These are phyloP conservation scores for Gasteruption jaculator DNA, from an alignment of 2,888 invertebrate species.

Conservation along the genomic window DNA sequence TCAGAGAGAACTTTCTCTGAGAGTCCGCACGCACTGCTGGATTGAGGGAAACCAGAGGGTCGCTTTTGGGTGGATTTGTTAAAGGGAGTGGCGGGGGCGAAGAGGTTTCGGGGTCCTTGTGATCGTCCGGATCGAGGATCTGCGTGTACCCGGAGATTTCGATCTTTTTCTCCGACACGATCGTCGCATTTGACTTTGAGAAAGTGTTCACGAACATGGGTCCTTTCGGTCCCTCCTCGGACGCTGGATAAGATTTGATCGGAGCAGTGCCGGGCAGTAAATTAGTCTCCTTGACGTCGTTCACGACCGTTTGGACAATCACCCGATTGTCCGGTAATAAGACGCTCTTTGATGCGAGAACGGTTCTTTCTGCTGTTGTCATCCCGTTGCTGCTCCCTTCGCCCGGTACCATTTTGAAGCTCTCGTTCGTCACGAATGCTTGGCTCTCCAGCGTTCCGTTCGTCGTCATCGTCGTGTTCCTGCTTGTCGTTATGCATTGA, in stretches of 20 bases:
- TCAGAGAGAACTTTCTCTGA: constrained; percentile 42
- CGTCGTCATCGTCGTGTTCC: constrained; percentile 22
- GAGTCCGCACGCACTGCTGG: constrained; percentile 14
- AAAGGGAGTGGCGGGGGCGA: constrained; percentile 44
- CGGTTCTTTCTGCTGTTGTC: constrained; percentile 10
- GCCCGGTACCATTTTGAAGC: constrained; percentile 24
- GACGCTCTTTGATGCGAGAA: constrained; percentile 21
- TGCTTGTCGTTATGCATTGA: constrained; percentile 18
- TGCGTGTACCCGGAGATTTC: constrained; percentile 32
- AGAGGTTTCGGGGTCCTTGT: constrained; percentile 16
- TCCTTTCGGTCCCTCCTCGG: not conserved
- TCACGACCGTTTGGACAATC: constrained; percentile 8
- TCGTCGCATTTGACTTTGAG: not conserved
- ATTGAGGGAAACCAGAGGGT: constrained; percentile 10
- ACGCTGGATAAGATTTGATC: too few relatives aligned
- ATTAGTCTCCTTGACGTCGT: not conserved
- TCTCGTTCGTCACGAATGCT: constrained; percentile 26
- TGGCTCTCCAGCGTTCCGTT: constrained; percentile 24
- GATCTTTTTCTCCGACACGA: constrained; percentile 40
- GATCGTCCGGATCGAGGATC: not conserved
- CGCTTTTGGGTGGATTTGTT: constrained; percentile 43
- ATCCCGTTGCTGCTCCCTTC: constrained; percentile 24
- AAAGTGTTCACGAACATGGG: not conserved
- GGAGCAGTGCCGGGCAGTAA: not conserved
- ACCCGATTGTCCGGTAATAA: constrained; percentile 19